These are phyloP conservation scores for Acleris literana DNA, from an alignment of 2,888 invertebrate genomes.

Conservation along the genomic window DNA sequence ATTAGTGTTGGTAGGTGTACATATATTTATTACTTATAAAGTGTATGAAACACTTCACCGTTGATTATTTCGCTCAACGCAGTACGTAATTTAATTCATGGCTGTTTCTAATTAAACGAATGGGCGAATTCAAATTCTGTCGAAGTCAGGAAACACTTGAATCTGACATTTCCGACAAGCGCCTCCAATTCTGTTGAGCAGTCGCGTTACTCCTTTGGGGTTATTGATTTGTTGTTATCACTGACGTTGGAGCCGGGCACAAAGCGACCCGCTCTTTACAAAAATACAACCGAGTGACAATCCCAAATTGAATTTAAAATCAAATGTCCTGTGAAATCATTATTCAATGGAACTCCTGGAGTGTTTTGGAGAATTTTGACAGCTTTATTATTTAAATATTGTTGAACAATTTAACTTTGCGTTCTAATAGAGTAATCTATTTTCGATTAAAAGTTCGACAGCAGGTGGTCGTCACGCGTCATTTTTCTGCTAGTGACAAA, in stretches of 20 bases:
- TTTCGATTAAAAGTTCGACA: too few relatives aligned
- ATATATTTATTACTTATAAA: not conserved
- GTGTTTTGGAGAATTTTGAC: too few relatives aligned
- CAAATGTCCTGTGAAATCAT: constrained; percentile 45
- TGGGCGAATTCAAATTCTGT: constrained; percentile 28
- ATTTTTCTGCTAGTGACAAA: too few relatives aligned
- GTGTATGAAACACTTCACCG: not conserved
- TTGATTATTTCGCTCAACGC: constrained; percentile 2
- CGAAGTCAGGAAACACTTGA: constrained; percentile 32
- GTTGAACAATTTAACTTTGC: too few relatives aligned
- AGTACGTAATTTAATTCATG: constrained; percentile 16
- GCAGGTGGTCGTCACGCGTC: too few relatives aligned
- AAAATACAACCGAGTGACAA: constrained; percentile 46
- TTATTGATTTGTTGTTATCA: constrained; percentile 45
- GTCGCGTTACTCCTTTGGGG: constrained; percentile 35
- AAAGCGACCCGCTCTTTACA: constrained; percentile 41
- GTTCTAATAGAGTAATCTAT: too few relatives aligned
- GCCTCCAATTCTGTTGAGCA: constrained; percentile 34
- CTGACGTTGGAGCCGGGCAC: constrained; percentile 37
- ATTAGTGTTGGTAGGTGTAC: too few relatives aligned
- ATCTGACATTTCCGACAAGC: constrained; percentile 37
- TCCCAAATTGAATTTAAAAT: constrained; percentile 51
- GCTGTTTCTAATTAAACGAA: constrained; percentile 35
- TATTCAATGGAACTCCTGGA: constrained; percentile 34
- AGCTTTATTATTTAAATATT: too few relatives aligned